Evolutionary conservation across 2,888 invertebrate species (phyloP), one percentile per base, ranked within the genome.

Genomic region (Lampropteryx suffumata): DNA sequence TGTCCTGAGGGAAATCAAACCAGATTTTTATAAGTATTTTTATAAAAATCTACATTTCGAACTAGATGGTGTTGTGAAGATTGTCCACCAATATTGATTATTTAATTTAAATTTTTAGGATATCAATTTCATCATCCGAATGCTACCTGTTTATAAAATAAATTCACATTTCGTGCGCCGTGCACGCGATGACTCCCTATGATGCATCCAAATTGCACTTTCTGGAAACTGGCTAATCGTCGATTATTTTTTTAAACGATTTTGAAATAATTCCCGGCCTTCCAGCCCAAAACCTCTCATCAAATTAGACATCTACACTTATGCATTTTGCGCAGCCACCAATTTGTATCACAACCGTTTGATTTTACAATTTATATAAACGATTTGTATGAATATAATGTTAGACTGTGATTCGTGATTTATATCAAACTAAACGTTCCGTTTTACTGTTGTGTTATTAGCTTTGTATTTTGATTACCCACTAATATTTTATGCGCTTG

Each of bases 241-340:
- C 72, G 65, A 70, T 75, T 79, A 79, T 81, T 84, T 72, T 74
- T 76, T 72, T 85, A 84, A 86, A 79, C 81, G 82, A 64, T 86
- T 85, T 81, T 73, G 69, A 74, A 80, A 80, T 85, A 82, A 88
- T 82, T 84, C 73, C 76, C 76, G 63, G 69, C 73, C 74, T 71
- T 69, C 67, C 71, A 61, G 57, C 66, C 57, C 58, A 59, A 50
- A 82, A 82, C 84, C 85, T 65, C 69, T 84, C 76, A 89, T 89
- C 83, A 86, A 79, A 81, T 76, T 81, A 84, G 86, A 87, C 80
- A 80, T 82, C 77, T 77, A 76, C 76, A 76, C 78, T 86, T 86
- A 87, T 79, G 79, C 79, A 76, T 82, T 88, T 87, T 79, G 75
- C 76, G 73, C 65, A 78, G 73, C 77, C 73, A 70, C 66, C 80